phyloP scores from a whole-genome alignment of 2,113 vertebrate species.

The Triplophysa dalaica region DNA sequence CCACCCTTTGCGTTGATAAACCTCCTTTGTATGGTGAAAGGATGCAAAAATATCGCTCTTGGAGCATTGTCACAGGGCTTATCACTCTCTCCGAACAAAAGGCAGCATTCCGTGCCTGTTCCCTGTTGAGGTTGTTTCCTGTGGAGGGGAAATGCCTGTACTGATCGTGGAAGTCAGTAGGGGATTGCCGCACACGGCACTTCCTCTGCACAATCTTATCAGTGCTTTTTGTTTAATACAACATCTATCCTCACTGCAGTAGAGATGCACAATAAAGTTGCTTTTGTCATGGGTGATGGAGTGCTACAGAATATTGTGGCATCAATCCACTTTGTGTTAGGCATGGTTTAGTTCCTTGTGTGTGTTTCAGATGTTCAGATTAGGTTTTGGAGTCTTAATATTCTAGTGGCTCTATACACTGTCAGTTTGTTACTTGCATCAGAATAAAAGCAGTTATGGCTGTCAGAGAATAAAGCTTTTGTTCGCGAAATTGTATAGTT shows the following conservation, averaged over 20 bases:
- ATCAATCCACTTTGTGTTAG: background rate
- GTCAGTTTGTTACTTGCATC: no score
- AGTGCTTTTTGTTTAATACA: constrained; percentile 43
- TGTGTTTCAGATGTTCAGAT: background rate
- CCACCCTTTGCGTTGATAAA: constrained; percentile 25
- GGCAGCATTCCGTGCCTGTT: constrained; percentile 72
- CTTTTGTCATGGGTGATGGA: constrained; percentile 24
- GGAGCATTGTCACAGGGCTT: constrained; percentile 63
- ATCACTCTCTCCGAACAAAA: constrained; percentile 71
- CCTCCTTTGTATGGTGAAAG: constrained; percentile 6
- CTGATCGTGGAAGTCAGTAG: constrained; percentile 64
- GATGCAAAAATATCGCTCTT: constrained; percentile 32
- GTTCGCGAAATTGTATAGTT: no score
- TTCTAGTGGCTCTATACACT: background rate
- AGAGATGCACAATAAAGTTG: constrained; percentile 28
- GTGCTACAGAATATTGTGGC: constrained; percentile 3
- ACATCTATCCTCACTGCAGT: constrained; percentile 32
- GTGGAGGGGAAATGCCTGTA: constrained; percentile 67
- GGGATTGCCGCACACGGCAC: constrained; percentile 65
- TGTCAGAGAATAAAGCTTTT: no score
- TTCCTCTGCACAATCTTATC: constrained; percentile 75
- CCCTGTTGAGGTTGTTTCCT: constrained; percentile 73
- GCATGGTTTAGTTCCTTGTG: background rate
- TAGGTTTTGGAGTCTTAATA: background rate
- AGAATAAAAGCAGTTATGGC: no score